Base-by-base conservation (phyloP, 2,797 vertebrate species). In the Aselliscus stoliczkanus region DNA sequence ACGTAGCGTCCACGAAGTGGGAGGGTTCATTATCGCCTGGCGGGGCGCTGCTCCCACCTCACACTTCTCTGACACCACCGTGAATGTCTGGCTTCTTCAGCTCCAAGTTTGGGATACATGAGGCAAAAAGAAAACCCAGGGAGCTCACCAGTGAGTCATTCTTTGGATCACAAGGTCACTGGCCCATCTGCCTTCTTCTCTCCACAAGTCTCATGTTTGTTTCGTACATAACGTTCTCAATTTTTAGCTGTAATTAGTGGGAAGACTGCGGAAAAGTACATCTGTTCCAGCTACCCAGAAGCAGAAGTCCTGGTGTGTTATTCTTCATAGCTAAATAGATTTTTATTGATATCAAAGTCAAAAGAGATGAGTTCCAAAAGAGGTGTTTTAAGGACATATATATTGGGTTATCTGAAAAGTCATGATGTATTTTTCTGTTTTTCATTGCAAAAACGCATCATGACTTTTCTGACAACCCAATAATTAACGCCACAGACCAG, bases 321-420 rank as follows among this genome's bases (percentile, higher is more conserved):
- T 18, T 75, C 92, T 88, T 67, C 25, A 4, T 50, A 12, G 60
- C 73, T 83, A 60, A 56, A 42, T 17, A 60, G 39, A 75, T 27
- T 39, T 69, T 20, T 69, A 89, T 60, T n/a, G 58, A 60, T 73
- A 72, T 13, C n/a, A 29, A 88, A 82, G 47, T 47, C 34, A 88
- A 82, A 75, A 75, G 47, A 75, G 54, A 58, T 39, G 69, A 50
- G n/a, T 29, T 14, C 8, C 56, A 58, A n/a, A 8, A 50, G 56
- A 67, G 58, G 21, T 20, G n/a, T 25, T 47, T 39, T 62, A 62
- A 80, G 50, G 39, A 29, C 47, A 73, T 18, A 27, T n/a, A 8
- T 27, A 72, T 47, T n/a, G n/a, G n/a, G n/a, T n/a, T n/a, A n/a
- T n/a, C n/a, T n/a, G n/a, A n/a, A n/a, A n/a, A n/a, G n/a, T n/a